Conservation (phyloP, 64 coral and sea anemone genomes). For the Porites lutea region DNA sequence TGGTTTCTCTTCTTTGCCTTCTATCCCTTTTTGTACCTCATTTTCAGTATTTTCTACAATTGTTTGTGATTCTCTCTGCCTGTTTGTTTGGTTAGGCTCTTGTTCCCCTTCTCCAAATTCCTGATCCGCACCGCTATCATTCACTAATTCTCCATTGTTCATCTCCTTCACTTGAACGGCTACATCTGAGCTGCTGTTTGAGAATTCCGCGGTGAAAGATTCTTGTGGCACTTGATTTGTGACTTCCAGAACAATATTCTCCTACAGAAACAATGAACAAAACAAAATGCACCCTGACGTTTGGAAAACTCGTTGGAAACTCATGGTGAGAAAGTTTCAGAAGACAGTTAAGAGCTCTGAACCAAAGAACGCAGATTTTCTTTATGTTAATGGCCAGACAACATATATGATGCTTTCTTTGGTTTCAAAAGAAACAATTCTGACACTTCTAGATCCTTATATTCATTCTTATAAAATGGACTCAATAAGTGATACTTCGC, state of each 20-base stretch:
- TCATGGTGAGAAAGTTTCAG: no score
- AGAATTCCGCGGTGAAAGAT: not conserved
- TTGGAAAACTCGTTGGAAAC: not conserved
- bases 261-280: not conserved
- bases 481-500: no score
- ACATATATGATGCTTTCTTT: no score
- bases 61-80: not conserved
- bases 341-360: no score
- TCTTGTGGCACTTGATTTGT: conserved; percentile 16
- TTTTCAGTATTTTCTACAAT: not conserved
- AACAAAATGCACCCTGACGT: no score
- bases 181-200: not conserved
- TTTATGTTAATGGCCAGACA: no score
- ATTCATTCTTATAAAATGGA: no score
- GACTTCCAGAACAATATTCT: conserved; percentile 7
- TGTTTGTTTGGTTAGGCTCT: not conserved
- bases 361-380: no score
- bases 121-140: not conserved
- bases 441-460: no score
- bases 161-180: not conserved
- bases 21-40: not conserved
- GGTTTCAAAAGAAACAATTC: no score
- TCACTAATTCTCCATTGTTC: not conserved
- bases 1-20: not conserved
- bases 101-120: not conserved